Percentiles rank a stretch among this genome's conserved stretches.
These are phyloP conservation scores for Cyrtodaria siliqua DNA, from an alignment of 2,888 invertebrate genomes.

Conservation along the genomic window DNA sequence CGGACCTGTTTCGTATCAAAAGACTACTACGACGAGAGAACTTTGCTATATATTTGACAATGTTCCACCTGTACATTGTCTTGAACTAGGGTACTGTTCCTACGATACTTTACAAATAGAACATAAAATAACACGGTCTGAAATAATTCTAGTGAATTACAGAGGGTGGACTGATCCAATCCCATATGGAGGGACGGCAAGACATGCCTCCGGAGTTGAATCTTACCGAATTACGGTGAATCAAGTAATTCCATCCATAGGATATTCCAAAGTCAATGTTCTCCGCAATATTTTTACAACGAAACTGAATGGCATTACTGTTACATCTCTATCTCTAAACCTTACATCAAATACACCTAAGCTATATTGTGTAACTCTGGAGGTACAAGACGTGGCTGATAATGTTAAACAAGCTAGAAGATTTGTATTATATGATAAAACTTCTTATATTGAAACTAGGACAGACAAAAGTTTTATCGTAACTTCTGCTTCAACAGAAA, in stretches of 20 bases:
- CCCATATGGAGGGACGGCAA: not conserved
- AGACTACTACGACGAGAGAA: not conserved
- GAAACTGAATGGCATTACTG: too few species aligned
- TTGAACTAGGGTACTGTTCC: not conserved
- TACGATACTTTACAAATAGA: conserved; percentile 1
- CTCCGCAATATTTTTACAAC: too few species aligned
- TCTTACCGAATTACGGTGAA: not conserved
- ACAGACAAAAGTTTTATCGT: conserved; percentile 12
- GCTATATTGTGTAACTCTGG: conserved; percentile 1
- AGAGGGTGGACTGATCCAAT: conserved; percentile 1
- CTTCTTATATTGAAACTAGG: conserved; percentile 32
- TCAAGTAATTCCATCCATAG: not conserved
- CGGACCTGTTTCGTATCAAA: not conserved
- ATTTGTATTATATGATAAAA: conserved; percentile 55
- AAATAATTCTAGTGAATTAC: not conserved
- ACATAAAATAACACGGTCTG: not conserved
- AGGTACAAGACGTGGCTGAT: conserved; percentile 47
- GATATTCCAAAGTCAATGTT: not conserved
- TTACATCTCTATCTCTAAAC: too few species aligned
- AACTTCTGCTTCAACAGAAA: conserved; percentile 35
- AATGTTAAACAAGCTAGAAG: conserved; percentile 44
- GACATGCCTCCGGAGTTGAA: conserved; percentile 7
- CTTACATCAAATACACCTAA: too few species aligned
- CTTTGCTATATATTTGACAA: conserved; percentile 4
- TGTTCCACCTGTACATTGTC: conserved; percentile 1